Base-by-base conservation (phyloP, 2,888 invertebrate species). In the Cerastoderma edule region DNA sequence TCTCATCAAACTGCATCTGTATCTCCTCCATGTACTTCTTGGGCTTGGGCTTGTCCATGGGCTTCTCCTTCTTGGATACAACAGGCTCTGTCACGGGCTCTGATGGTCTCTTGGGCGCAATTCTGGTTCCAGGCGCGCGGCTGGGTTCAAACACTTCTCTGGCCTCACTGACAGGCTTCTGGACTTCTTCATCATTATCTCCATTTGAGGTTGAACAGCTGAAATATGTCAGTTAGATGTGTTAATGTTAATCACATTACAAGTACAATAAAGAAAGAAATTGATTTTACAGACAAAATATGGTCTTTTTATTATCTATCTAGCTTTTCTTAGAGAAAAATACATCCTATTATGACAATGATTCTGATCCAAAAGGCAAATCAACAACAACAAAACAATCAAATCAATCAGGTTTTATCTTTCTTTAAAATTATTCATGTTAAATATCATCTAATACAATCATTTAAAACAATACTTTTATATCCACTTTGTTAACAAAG, bases 1-100 rank as follows among this genome's bases (percentile, higher is more conserved):
- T 73, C 27, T 83, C 83, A 13, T 83, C 85, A 22, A 90, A 71
- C 66, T 87, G 83, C 87, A 90, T 86, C 35, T 86, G 83, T 28
- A 89, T 77, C 54, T 88, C 83, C 32, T 88, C 87, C 3, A 77
- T 83, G 77, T 83, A 89, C 50, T 78, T 86, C 66, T 84, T 78
- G 8, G 84, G 83, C 67, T 80, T 78, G 8, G 82, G 74, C 19
- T 81, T 56, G 33, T 84, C 80, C 16, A 83, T 83, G 28, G 84
- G 84, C 44, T 84, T 77, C 63, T 89, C 88, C 46, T n/a, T n/a
- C n/a, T n/a, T n/a, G n/a, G n/a, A n/a, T n/a, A 89, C 80, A 72
- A 87, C 88, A 10, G 87, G 84, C 28, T 85, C 80, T 53, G 88
- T 87, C n/a, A n/a, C 33, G 87, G 88, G 10, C 75, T 78, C 44